These are phyloP conservation scores for Aricia artaxerxes DNA, from an alignment of 2,888 invertebrate genomes.

Conservation along the genomic window DNA sequence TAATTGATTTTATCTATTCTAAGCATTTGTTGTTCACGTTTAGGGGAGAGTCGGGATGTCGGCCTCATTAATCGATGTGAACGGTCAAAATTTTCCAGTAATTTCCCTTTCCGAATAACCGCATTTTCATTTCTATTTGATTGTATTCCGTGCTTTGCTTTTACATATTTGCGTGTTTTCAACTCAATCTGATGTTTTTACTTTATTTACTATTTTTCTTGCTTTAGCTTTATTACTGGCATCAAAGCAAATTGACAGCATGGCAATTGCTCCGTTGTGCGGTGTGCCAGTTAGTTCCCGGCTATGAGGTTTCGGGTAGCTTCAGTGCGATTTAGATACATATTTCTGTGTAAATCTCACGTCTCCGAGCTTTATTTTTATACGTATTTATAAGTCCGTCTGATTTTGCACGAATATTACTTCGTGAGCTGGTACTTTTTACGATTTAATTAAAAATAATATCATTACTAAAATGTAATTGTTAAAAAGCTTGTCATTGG, in stretches of 20 bases:
- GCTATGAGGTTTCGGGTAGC: too few relatives aligned
- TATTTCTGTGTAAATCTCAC: too few relatives aligned
- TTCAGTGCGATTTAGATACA: too few relatives aligned
- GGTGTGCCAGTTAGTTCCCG: too few relatives aligned
- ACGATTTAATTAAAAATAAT: not conserved
- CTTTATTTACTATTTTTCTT: not conserved
- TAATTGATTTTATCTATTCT: conserved; percentile 44
- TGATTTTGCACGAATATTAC: too few relatives aligned
- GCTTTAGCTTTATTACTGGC: too few relatives aligned
- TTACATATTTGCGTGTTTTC: not conserved
- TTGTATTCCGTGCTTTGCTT: conserved; percentile 26
- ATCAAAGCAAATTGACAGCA: too few relatives aligned
- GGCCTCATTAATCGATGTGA: conserved; percentile 75
- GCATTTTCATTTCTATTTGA: conserved; percentile 31
- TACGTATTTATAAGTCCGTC: too few relatives aligned
- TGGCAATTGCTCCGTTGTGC: too few relatives aligned
- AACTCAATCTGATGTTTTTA: not conserved
- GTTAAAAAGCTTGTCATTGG: not conserved
- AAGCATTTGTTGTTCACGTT: conserved; percentile 56
- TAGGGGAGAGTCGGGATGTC: conserved; percentile 70
- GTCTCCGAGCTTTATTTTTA: too few relatives aligned
- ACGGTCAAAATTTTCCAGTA: conserved; percentile 71
- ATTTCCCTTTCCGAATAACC: conserved; percentile 58
- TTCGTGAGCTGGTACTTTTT: too few relatives aligned
- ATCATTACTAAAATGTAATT: not conserved